Base-by-base conservation (phyloP, 1,140 invertebrate genomes). In the Drosophila eugracilis region DNA sequence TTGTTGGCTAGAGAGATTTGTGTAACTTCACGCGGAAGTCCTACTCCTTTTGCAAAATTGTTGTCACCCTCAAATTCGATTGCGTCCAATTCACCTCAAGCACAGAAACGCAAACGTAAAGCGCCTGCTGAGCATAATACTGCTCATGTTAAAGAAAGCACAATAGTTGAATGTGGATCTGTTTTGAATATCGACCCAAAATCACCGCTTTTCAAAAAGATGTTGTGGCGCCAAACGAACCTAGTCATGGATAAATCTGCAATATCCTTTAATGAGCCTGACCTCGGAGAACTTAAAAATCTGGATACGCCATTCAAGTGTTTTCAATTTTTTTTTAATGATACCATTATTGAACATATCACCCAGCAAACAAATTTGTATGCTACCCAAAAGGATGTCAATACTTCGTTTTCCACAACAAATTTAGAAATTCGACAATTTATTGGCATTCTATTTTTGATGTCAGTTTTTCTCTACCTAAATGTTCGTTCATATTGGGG, bases 291-390 rank as follows among this genome's bases (percentile, higher is more conserved):
- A 22, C 30, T 58, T 39, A 60, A 39, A 41, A 36, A 49, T 26
- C 28, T 30, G 28, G 28, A 30, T 30, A 48, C 44, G 24, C 55
- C 28, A 30, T 30, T 30, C 28, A 30, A 30, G 5, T 30, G 28
- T 30, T 30, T 30, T 30, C 55, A 30, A 30, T 30, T 30, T 3
- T 52, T 62, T 62, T 62, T 62, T 9, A 39, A 50, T 42, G 47
- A 52, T 52, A 17, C 22, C 41, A 62, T 62, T 12, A 52, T 62
- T 50, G 39, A 60, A 5, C 58, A 60, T 39, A 50, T 60, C 14
- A 48, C 45, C 32, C 36, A 62, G 24, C 32, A 62, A 52, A 42
- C 47, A 41, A 62, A 52, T 26, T 41, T 62, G 36, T 60, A 52
- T 62, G 47, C 58, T 49, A 36, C 36, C 17, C 30, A 62, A 62